Base-by-base conservation (phyloP, 2,797 vertebrate genomes). In the Botia kubotai region DNA sequence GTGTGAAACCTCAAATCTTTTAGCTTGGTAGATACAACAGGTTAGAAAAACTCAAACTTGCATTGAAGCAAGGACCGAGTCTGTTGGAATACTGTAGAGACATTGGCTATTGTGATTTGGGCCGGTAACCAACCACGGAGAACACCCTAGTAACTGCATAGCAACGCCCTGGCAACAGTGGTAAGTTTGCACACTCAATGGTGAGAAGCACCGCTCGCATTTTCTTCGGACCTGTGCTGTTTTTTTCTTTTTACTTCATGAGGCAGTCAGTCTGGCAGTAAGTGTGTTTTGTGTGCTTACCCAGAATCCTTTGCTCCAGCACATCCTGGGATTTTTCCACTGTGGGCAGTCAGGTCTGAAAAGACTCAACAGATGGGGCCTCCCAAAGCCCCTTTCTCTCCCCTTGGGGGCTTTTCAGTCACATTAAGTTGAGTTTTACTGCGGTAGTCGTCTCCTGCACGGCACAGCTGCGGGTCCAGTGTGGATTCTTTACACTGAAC, bases 281-380 rank as follows among this genome's bases (percentile, higher is more conserved):
- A 67, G n/a, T 71, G 48, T 39, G 29, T 29, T 29, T 48, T 76
- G 11, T 55, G 50, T 76, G 62, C 71, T 46, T 82, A 67, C 29
- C 60, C 72, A 65, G 46, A 43, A 70, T 71, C 52, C 75, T 66
- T 60, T 65, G 14, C 33, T 76, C 58, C 48, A 50, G 21, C 75
- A 73, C 75, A 58, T 72, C 36, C 48, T 68, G 65, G 48, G 67
- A 67, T 62, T 74, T 36, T 23, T 84, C 70, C 33, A 43, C 63
- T 70, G 72, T 74, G 79, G 50, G 58, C 63, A 71, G 29, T 65
- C 19, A 75, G 73, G 65, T 71, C 71, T 84, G 83, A 82, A 82
- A 73, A 66, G 39, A 14, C 12, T 43, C 79, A 75, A 57, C 79
- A 81, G 70, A 78, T 81, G 79, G 78, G 72, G 43, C 12, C 36